Evolutionary conservation across 2,113 vertebrate genomes (phyloP), one percentile per base, ranked within the genome.

Genomic region (Poeciliopsis prolifica): DNA sequence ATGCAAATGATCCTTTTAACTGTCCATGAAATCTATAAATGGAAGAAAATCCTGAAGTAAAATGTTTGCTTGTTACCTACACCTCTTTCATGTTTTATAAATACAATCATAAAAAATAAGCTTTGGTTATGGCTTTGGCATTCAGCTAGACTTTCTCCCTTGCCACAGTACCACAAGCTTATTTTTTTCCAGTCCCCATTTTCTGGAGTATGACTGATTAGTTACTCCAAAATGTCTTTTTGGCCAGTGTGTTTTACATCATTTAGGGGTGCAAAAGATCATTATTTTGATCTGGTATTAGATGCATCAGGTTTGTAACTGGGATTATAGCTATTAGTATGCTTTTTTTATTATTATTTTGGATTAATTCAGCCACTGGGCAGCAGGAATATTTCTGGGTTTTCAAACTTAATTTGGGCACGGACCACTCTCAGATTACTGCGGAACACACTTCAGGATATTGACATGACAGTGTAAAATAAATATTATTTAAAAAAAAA

Each of bases 181-280:
- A 35, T 81, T 73, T 77, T 68, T 81, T 15, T 65, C 63, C 10
- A 68, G 11, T 28, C 42, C 40, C 24, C 44, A 67, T 42, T 14
- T 70, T 54, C 44, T 31, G 14, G 40, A 29, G 54, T n/a, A 72
- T 61, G 22, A 28, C 70, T 44, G 2, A n/a, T 51, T 68, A 30
- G 31, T 80, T 73, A 0, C 33, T 64, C 26, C 64, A 72, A 44
- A 31, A 19, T 65, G 22, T 28, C 35, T n/a, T 61, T 2, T 77
- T 77, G 64, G 30, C 31, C 40, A 42, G 19, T 65, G 31, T 64
- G 15, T 48, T 29, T 24, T 58, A 65, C 1, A n/a, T 65, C 0
- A 37, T 66, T 68, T 19, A 51, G 3, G 8, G 35, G 58, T 75
- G 60, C 48, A 31, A 42, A 30, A 29, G 40, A 68, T 66, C 60